Evolutionary conservation across 2,797 vertebrate genomes (phyloP), one percentile per base, ranked within the genome.

Genomic region (Peromyscus nudipes): DNA sequence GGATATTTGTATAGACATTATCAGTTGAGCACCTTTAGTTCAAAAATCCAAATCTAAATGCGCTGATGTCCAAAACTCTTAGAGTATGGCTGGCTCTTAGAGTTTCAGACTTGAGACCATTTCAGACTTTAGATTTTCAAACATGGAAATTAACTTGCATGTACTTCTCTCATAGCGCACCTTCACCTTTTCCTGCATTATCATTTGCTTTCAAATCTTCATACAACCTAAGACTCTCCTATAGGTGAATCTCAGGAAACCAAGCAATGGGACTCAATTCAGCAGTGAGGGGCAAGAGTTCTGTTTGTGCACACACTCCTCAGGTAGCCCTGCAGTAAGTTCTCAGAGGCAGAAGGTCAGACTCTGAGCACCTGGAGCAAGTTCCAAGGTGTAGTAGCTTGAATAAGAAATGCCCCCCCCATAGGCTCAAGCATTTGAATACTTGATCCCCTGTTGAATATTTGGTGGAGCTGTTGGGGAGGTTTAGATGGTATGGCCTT

Each of bases 131-230:
- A 75, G 67, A 25, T 62, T 76, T 65, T 73, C 87, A 90, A 27
- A 55, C 2, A 31, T n/a, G 13, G 27, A 52, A 55, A 71, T 34
- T n/a, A 64, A 64, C 25, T 5, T 40, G 0, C 21, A 0, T 10
- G 0, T 34, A 60, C 25, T 84, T 93, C 69, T 71, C 40, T 84
- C 46, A 8, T 25, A 37, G 84, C 4, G 69, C 7, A 49, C 10
- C 16, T 82, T 91, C 27, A 29, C 19, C 52, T 89, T 75, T 43
- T 65, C 17, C 40, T 77, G 12, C 6, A 67, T 73, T 40, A 75
- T 91, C 21, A 65, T 80, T 77, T 73, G 37, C n/a, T 43, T 71
- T 85, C 79, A 89, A 92, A 81, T 7, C n/a, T 89, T 31, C n/a
- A 67, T 29, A 89, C 5, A 40, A 40, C 6, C 49, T 71, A 75